These are phyloP conservation scores for Globicephala melas DNA, from an alignment of 2,113 vertebrate genomes.

Conservation along the genomic window DNA sequence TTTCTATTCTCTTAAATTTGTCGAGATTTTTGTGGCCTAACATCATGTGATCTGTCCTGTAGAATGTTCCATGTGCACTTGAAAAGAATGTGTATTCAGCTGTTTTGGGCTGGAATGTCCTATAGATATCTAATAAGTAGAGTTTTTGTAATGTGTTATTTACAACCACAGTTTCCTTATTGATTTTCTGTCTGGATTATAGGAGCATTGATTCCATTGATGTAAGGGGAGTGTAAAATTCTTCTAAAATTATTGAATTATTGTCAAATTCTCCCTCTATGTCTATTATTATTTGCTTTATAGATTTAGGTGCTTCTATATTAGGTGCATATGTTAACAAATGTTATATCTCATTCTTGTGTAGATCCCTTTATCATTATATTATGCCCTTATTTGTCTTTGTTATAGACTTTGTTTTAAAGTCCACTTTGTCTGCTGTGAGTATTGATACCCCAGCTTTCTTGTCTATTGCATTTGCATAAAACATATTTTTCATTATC, in stretches of 20 bases:
- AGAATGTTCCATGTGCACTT: not conserved
- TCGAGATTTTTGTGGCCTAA: not conserved
- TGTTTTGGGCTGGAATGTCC: not conserved
- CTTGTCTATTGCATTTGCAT: not conserved
- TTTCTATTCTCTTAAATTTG: not conserved
- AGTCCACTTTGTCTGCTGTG: not conserved
- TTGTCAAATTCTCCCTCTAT: too few relatives aligned
- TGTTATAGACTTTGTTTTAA: not conserved
- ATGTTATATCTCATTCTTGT: not conserved
- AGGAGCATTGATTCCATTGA: too few relatives aligned
- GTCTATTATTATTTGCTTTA: too few relatives aligned
- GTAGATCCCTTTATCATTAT: not conserved
- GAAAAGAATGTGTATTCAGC: not conserved
- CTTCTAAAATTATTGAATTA: too few relatives aligned
- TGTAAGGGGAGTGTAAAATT: too few relatives aligned
- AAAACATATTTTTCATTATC: not conserved
- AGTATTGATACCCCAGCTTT: not conserved
- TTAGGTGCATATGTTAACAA: not conserved
- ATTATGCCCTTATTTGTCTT: not conserved
- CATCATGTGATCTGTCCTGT: not conserved
- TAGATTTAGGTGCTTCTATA: not conserved
- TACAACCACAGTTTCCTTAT: not conserved
- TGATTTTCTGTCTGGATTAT: too few relatives aligned
- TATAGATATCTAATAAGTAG: not conserved
- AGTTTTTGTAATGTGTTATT: not conserved